Evolutionary conservation across 2,888 invertebrate genomes (phyloP).

Genomic region (Cephus sareptanus): DNA sequence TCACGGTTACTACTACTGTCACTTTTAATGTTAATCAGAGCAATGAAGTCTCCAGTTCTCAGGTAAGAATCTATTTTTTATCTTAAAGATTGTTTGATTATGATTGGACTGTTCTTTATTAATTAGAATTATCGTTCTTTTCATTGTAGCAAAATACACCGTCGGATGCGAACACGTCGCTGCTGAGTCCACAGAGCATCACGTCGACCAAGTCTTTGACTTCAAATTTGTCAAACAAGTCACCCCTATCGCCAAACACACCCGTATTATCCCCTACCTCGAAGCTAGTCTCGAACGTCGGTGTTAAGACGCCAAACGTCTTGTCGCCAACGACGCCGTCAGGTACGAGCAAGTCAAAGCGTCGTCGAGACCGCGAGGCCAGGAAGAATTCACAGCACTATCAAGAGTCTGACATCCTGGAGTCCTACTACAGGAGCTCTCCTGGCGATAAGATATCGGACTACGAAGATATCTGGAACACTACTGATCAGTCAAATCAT

Average conservation of each 20-base stretch:
- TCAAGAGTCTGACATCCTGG: slow-evolving; percentile 84
- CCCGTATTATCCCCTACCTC: slow-evolving; percentile 55
- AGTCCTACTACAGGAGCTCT: slow-evolving; percentile 88
- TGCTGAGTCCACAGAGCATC: slow-evolving; percentile 58
- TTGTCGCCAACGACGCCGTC: slow-evolving; percentile 62
- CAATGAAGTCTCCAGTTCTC: slow-evolving; percentile 35
- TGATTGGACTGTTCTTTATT: not conserved
- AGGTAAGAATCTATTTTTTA: slow-evolving; percentile 32
- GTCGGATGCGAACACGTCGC: slow-evolving; percentile 56
- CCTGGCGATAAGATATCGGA: slow-evolving; percentile 93
- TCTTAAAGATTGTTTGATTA: not conserved
- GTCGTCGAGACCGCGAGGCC: slow-evolving; percentile 61
- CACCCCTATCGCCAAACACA: slow-evolving; percentile 48
- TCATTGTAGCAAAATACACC: slow-evolving; percentile 53
- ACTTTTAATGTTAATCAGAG: slow-evolving; percentile 79
- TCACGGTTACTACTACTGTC: slow-evolving; percentile 88
- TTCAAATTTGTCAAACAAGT: slow-evolving; percentile 53
- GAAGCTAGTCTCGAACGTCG: slow-evolving; percentile 50
- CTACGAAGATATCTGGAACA: slow-evolving; percentile 92
- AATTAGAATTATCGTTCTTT: slow-evolving; percentile 3
- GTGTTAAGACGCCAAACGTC: slow-evolving; percentile 48
- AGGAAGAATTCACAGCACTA: slow-evolving; percentile 67
- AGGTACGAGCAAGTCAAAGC: slow-evolving; percentile 58
- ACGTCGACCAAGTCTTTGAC: slow-evolving; percentile 56
- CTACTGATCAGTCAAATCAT: slow-evolving; percentile 62